Evolutionary conservation across 2,113 vertebrate genomes (phyloP).

Genomic region (Ellobius talpinus): DNA sequence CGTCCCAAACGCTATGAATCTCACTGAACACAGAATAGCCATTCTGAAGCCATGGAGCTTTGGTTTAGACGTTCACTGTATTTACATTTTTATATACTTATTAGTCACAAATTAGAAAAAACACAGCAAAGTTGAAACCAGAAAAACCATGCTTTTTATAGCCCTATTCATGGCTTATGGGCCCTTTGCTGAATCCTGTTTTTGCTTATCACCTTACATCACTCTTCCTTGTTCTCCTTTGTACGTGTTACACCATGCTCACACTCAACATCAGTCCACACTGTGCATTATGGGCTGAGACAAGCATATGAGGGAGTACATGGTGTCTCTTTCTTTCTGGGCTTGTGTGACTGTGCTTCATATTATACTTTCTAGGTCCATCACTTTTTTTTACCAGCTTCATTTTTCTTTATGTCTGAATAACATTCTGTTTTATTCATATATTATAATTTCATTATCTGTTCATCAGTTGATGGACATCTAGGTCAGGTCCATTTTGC

Average conservation of each 20-base stretch:
- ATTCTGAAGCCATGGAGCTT: neutral
- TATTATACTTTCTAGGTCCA: neutral
- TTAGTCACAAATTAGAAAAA: neutral
- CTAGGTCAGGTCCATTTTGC: neutral
- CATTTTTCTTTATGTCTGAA: neutral
- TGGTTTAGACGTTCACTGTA: neutral
- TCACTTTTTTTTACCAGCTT: neutral
- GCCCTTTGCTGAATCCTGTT: neutral
- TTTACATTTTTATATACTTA: too few species aligned
- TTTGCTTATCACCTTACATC: neutral
- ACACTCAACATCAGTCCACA: neutral
- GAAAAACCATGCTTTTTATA: neutral
- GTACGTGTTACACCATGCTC: neutral
- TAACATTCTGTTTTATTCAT: neutral
- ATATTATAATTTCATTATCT: neutral
- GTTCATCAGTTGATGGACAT: neutral
- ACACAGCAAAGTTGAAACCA: neutral
- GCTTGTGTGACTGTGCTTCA: neutral
- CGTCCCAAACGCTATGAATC: too few species aligned
- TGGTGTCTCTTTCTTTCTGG: neutral
- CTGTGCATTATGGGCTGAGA: neutral
- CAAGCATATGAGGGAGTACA: too few species aligned
- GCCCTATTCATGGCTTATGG: neutral
- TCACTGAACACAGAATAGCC: neutral
- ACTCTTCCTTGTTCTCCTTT: neutral